Conservation (phyloP, 2,888 invertebrate genomes). For the Scaptomyza cyrtandrae region DNA sequence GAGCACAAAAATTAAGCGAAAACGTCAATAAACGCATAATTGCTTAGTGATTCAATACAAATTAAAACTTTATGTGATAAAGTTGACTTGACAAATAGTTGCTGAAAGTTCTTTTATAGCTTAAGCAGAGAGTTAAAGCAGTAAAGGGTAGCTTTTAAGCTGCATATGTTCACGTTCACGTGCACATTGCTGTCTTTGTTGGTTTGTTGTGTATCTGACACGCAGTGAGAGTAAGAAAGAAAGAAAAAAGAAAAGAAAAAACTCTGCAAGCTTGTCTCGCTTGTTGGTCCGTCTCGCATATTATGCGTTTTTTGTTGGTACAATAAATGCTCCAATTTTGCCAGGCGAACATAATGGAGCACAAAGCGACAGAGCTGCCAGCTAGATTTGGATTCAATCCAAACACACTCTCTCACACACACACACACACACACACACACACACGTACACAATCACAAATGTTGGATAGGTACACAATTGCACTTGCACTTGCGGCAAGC, state of each 20-base stretch:
- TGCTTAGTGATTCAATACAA: background rate
- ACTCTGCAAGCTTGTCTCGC: constrained; percentile 24
- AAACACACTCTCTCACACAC: constrained; percentile 8
- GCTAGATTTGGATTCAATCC: constrained; percentile 37
- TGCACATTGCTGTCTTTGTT: background rate
- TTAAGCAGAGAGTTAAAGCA: background rate
- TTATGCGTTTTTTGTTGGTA: constrained; percentile 82
- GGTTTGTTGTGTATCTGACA: constrained; percentile 17
- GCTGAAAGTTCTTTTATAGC: background rate
- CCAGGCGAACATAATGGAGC: constrained; percentile 83
- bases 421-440: background rate
- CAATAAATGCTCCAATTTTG: constrained; percentile 85
- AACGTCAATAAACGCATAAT: background rate
- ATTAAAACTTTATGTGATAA: background rate
- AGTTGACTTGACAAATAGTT: background rate
- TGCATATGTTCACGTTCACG: too few species aligned
- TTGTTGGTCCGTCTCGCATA: constrained; percentile 43
- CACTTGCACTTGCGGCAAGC: constrained; percentile 55
- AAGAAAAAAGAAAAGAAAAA: constrained; percentile 24
- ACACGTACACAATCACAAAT: too few species aligned
- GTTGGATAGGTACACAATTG: constrained; percentile 36
- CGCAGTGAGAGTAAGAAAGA: constrained; percentile 3
- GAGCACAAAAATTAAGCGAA: background rate
- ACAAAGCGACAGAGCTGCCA: constrained; percentile 49
- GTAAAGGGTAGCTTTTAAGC: constrained; percentile 7